These are phyloP conservation scores for Micronycteris hirsuta DNA, from an alignment of 2,113 vertebrate genomes.

Conservation along the genomic window DNA sequence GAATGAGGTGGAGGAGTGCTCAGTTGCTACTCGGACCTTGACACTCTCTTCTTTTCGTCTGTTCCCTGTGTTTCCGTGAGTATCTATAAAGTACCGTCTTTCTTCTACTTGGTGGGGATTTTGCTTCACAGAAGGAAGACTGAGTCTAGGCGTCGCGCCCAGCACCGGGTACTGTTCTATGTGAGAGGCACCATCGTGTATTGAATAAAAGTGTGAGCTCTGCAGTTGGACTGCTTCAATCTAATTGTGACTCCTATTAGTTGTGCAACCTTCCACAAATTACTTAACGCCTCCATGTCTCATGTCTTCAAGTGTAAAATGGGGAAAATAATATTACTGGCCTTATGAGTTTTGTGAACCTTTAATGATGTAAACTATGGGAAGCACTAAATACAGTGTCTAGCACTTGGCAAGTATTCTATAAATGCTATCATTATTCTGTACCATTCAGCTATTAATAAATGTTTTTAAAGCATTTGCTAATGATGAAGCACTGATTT, in stretches of 20 bases:
- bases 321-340: neutral
- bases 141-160: neutral
- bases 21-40: neutral
- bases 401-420: neutral
- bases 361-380: neutral
- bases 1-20: too few relatives aligned
- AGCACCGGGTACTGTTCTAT: neutral
- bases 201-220: neutral
- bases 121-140: neutral
- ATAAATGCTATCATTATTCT: neutral
- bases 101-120: neutral
- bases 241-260: neutral
- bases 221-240: neutral
- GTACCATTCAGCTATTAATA: neutral
- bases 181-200: neutral
- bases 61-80: neutral
- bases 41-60: neutral
- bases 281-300: neutral
- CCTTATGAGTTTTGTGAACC: neutral
- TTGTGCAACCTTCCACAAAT: neutral
- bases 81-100: neutral
- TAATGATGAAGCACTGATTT: neutral
- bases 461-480: slow-evolving; percentile 3
- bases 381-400: neutral
- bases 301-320: neutral